Percentiles rank a stretch among this genome's conserved stretches.
These are phyloP conservation scores for Noctua janthina DNA, from an alignment of 2,888 invertebrate species.

Conservation along the genomic window DNA sequence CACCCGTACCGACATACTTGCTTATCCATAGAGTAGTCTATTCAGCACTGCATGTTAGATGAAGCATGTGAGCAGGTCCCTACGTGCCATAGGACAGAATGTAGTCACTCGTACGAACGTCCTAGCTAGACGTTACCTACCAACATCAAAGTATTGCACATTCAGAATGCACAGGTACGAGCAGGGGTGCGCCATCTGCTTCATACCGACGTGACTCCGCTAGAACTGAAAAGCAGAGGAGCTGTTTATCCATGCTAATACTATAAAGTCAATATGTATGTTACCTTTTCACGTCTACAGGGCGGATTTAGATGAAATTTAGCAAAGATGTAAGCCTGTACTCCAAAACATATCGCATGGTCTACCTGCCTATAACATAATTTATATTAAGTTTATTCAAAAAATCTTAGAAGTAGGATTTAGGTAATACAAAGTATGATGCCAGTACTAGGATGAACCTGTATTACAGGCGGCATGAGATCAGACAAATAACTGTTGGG, in stretches of 20 bases:
- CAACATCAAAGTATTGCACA: neutral
- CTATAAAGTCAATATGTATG: neutral
- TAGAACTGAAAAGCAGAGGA: constrained; percentile 2
- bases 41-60: neutral
- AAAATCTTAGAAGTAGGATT: too few species aligned
- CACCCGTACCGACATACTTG: neutral
- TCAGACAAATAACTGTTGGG: too few species aligned
- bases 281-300: neutral
- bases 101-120: neutral
- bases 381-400: too few species aligned
- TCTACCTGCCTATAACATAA: too few species aligned
- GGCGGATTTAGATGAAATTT: neutral
- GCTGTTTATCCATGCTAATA: neutral
- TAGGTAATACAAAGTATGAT: too few species aligned
- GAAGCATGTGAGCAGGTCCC: neutral
- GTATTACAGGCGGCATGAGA: too few species aligned
- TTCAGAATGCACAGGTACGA: neutral
- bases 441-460: too few species aligned
- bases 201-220: constrained; percentile 1
- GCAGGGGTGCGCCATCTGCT: neutral
- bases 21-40: neutral
- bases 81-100: neutral
- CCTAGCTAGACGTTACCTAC: neutral
- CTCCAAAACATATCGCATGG: neutral
- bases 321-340: neutral